Conservation (phyloP, 1,140 invertebrate species). For the Camponotus vicinus region DNA sequence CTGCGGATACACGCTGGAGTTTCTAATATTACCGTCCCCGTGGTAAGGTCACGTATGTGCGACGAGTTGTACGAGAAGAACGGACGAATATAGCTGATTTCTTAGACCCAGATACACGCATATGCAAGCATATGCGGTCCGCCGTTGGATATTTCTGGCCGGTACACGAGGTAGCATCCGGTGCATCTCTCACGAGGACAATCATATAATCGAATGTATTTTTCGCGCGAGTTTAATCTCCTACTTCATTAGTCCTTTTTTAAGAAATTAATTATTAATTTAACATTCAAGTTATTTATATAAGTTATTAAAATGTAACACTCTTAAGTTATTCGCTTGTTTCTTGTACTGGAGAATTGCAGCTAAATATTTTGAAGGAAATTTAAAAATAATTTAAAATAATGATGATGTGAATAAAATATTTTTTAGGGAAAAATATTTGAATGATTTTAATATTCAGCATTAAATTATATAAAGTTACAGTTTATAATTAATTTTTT, state of each 20-base stretch:
- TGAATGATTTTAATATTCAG: background rate
- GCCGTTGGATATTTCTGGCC: slow-evolving; percentile 47
- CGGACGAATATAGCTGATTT: slow-evolving; percentile 63
- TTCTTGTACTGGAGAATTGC: background rate
- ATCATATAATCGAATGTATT: background rate
- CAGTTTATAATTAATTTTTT: background rate
- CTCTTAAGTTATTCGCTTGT: background rate
- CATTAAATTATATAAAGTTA: background rate
- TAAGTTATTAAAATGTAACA: background rate
- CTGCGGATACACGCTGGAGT: slow-evolving; percentile 37
- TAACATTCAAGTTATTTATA: background rate
- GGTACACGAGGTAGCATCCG: slow-evolving; percentile 39
- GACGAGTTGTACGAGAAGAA: slow-evolving; percentile 43
- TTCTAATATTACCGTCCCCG: slow-evolving; percentile 57
- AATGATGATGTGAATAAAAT: background rate
- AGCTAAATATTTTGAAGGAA: background rate
- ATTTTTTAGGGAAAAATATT: background rate
- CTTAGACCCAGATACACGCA: slow-evolving; percentile 61
- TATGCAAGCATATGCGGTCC: slow-evolving; percentile 23
- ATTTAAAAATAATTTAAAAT: slow-evolving; percentile 3
- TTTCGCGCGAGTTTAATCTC: slow-evolving; percentile 10
- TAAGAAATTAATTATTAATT: background rate
- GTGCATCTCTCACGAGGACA: slow-evolving; percentile 35
- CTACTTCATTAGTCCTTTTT: background rate
- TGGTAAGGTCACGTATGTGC: slow-evolving; percentile 54